Evolutionary conservation across 37 sponge, comb jelly and placozoan species (phyloP).

Genomic region (Eunapius fragilis): DNA sequence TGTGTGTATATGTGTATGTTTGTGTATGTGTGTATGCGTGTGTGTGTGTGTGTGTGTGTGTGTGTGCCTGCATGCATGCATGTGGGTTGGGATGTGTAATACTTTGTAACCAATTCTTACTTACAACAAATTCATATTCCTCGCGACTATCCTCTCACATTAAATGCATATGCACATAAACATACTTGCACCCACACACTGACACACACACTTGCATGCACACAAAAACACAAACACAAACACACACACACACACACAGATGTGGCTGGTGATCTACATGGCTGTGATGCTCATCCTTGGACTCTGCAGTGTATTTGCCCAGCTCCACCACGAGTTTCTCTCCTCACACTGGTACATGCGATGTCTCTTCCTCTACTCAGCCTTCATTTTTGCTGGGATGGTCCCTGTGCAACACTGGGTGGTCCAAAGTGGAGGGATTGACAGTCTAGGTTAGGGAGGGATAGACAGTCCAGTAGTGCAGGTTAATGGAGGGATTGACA

Average conservation of each 20-base stretch:
- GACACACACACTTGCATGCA: neutral
- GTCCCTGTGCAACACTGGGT: conserved; percentile 88
- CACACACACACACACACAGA: conserved; percentile 27
- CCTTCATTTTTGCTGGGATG: conserved; percentile 66
- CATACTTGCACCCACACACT: neutral
- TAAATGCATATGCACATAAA: too few species aligned
- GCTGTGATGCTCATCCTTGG: conserved; percentile 40
- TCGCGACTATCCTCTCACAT: too few species aligned
- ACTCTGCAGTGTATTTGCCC: conserved; percentile 44
- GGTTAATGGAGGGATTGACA: too few species aligned
- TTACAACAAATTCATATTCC: too few species aligned
- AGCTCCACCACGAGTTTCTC: conserved; percentile 76
- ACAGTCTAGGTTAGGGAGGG: too few species aligned
- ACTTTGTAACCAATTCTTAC: too few species aligned
- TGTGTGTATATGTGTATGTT: too few species aligned
- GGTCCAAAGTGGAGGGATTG: conserved; percentile 61
- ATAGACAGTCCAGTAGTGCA: conserved; percentile 62
- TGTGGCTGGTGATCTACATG: conserved; percentile 69
- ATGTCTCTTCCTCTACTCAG: conserved; percentile 74
- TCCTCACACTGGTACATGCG: conserved; percentile 73
- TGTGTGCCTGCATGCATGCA: too few species aligned
- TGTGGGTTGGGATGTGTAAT: too few species aligned
- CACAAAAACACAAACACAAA: neutral
- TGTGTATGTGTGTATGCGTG: too few species aligned
- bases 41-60: too few species aligned